Evolutionary conservation across 53 echinoderm and acorn worm species (phyloP), one percentile per base, ranked within the genome.

Genomic region (Echinometra lucunter): DNA sequence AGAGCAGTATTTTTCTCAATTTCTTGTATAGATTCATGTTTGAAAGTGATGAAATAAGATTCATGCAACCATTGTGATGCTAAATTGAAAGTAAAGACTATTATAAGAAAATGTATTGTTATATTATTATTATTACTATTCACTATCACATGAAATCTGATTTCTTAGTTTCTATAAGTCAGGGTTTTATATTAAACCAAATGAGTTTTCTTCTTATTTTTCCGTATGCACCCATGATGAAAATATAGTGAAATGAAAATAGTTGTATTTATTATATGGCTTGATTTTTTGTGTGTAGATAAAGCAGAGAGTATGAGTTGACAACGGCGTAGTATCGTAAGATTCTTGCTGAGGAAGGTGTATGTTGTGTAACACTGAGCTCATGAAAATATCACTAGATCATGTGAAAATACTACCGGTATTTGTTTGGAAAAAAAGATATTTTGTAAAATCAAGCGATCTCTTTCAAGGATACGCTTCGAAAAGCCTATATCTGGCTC

Each of bases 221-320:
- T 75, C 37, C 21, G 10, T 35, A 92, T 92, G 92, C 92, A 92
- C 92, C 55, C 78, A 78, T 92, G 92, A 75, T 49, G 78, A 92
- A 56, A 58, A 92, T 44, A 45, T 45, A 91, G 67, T 91, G 63
- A 92, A 75, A 57, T 92, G 92, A 92, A 78, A 75, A 75, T 75
- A 53, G 78, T 92, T 92, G 92, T 92, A 92, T 92, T 92, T 92
- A 92, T 92, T 55, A 75, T 91, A 74, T 92, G 92, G 80, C 92
- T 55, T 92, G 78, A 92, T 75, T 92, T n/a, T 92, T 42, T 91
- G 92, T 92, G 92, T 92, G 92, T 92, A 92, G 92, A 92, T 92
- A 92, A 92, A 37, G 66, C 34, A 45, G 66, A 91, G 91, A 91
- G 44, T 45, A 69, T 66, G 69, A 91, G 91, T 91, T 60, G 89